Percentiles rank a stretch among this genome's conserved stretches.
Conservation (phyloP, 2,113 vertebrate genomes). For the Leptosomus discolor region DNA sequence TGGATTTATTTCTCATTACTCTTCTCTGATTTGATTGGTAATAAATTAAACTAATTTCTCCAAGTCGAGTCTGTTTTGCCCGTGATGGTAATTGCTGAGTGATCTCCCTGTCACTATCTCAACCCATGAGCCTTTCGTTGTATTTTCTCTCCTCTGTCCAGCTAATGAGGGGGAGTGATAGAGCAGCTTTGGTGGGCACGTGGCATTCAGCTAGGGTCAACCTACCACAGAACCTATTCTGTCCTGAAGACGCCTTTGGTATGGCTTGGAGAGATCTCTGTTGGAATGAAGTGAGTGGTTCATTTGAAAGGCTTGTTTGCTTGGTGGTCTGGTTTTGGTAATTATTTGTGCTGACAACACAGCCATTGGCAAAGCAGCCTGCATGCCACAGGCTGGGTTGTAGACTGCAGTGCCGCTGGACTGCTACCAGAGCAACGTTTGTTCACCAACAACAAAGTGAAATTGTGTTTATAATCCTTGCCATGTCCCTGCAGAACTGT, state of each 20-base stretch:
- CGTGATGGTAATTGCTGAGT: too few species aligned
- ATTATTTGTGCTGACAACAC: constrained; percentile 9
- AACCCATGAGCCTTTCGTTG: too few species aligned
- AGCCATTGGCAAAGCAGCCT: not conserved
- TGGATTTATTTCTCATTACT: too few species aligned
- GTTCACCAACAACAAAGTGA: constrained; percentile 15
- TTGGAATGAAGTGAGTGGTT: not conserved
- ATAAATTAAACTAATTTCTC: too few species aligned
- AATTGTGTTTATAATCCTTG: not conserved
- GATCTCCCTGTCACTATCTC: too few species aligned
- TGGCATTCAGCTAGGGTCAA: too few species aligned
- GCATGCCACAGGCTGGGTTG: not conserved
- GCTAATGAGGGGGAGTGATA: too few species aligned
- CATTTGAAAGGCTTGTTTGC: not conserved
- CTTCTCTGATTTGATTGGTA: too few species aligned
- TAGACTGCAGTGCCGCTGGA: not conserved
- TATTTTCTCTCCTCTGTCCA: too few species aligned
- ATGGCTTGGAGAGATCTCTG: not conserved
- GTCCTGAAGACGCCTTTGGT: not conserved
- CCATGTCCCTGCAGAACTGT: not conserved
- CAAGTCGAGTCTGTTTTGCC: too few species aligned
- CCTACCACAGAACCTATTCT: too few species aligned
- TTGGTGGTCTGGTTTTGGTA: not conserved
- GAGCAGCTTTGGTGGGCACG: too few species aligned
- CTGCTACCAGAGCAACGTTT: not conserved